Evolutionary conservation across 2,797 vertebrate species (phyloP).

Genomic region (Mareca penelope): DNA sequence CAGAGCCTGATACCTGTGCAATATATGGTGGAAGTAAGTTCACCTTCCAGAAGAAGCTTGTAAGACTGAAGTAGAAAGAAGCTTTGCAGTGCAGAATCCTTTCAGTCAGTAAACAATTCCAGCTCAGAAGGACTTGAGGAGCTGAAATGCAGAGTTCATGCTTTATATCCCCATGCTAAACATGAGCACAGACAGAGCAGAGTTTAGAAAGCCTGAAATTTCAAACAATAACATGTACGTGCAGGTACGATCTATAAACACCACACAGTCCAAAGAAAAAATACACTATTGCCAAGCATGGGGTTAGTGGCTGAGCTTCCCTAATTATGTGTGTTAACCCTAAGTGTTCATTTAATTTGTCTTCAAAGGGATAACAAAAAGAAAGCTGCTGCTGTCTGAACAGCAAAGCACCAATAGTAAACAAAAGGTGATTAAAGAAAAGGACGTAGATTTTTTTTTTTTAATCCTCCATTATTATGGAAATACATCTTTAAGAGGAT

Average conservation of each 20-base stretch:
- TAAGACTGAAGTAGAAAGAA: not conserved
- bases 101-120: not conserved
- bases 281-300: not conserved
- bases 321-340: not conserved
- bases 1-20: not conserved
- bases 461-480: not conserved
- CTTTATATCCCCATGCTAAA: not conserved
- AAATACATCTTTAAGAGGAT: not conserved
- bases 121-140: not conserved
- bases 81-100: fast-evolving
- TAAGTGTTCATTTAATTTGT: not conserved
- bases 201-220: not conserved
- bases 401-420: not conserved
- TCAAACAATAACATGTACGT: not conserved
- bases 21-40: not conserved
- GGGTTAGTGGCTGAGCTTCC: not conserved
- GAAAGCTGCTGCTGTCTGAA: not conserved
- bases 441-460: not conserved
- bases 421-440: not conserved
- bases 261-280: not conserved
- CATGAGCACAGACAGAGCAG: not conserved
- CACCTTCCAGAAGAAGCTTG: not conserved
- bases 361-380: not conserved
- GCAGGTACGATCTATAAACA: no score
- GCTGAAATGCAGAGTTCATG: not conserved